Conservation (phyloP, 2,888 invertebrate species). For the Tachina grossa region DNA sequence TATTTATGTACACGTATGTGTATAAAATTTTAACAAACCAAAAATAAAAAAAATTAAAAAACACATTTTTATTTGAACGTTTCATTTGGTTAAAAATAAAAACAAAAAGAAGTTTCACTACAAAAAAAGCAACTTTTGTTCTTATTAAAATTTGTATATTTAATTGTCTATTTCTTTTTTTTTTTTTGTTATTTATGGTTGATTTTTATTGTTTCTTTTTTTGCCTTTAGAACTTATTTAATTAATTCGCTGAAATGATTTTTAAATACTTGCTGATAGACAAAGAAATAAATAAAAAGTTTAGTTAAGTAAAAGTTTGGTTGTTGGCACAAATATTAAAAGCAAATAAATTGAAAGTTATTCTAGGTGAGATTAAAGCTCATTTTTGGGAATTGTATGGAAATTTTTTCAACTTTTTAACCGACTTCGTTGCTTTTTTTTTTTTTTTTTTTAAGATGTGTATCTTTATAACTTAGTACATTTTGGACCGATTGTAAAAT, state of each 20-base stretch:
- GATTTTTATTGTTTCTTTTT: neutral
- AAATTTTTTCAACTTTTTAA: too few species aligned
- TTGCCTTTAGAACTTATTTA: neutral
- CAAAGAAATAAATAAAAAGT: neutral
- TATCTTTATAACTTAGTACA: too few species aligned
- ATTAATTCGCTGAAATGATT: neutral
- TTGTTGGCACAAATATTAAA: neutral
- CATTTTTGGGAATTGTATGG: too few species aligned
- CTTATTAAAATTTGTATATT: constrained; percentile 29
- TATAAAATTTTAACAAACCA: neutral
- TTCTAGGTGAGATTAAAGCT: too few species aligned
- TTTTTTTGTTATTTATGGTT: constrained; percentile 1
- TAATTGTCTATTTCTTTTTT: constrained; percentile 21
- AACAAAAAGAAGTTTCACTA: neutral
- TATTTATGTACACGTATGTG: neutral
- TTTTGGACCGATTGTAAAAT: too few species aligned
- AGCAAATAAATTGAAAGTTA: too few species aligned
- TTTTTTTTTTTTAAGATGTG: too few species aligned
- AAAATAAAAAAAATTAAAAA: constrained; percentile 14
- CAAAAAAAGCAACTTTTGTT: constrained; percentile 10
- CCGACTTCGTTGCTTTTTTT: too few species aligned
- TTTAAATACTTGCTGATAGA: constrained; percentile 1
- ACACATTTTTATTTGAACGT: constrained; percentile 21
- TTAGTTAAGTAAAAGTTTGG: neutral
- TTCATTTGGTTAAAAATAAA: constrained; percentile 4